phyloP scores from a whole-genome alignment of 1,140 invertebrate genomes.

The Atta cephalotes region DNA sequence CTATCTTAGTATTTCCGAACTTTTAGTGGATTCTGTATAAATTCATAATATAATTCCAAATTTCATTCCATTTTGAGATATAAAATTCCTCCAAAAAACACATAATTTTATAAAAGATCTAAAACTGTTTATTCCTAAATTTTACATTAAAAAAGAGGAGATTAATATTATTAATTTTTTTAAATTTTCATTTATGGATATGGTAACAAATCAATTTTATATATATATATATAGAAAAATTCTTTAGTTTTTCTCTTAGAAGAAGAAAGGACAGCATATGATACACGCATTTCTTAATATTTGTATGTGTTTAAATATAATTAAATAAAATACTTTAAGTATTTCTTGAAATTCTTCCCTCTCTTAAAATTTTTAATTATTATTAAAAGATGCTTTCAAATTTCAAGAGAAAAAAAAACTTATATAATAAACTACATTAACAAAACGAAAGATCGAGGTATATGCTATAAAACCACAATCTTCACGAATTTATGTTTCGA shows the following conservation, averaged over 20 bases:
- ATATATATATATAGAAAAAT: neutral
- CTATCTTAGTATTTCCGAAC: too few relatives aligned
- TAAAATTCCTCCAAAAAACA: neutral
- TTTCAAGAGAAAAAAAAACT: neutral
- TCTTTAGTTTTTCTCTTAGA: neutral
- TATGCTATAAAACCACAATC: neutral
- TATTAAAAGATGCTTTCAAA: neutral
- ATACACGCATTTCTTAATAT: constrained; percentile 2
- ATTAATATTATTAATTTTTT: neutral
- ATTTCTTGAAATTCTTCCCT: constrained; percentile 2
- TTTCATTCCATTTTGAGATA: neutral
- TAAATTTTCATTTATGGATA: neutral
- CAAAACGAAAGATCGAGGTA: neutral
- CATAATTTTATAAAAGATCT: neutral
- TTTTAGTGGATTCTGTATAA: neutral
- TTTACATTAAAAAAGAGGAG: neutral
- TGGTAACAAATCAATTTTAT: neutral
- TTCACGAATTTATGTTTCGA: constrained; percentile 76
- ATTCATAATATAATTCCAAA: neutral
- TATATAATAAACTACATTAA: constrained; percentile 8
- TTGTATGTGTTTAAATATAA: neutral
- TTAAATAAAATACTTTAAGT: neutral
- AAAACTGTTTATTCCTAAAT: neutral
- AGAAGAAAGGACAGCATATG: neutral
- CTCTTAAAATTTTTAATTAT: neutral